A percentile compares a stretch with the other conserved stretches of the same genome.
phyloP scores from a whole-genome alignment of 1,140 invertebrate species.

The Drosophila mauritiana region DNA sequence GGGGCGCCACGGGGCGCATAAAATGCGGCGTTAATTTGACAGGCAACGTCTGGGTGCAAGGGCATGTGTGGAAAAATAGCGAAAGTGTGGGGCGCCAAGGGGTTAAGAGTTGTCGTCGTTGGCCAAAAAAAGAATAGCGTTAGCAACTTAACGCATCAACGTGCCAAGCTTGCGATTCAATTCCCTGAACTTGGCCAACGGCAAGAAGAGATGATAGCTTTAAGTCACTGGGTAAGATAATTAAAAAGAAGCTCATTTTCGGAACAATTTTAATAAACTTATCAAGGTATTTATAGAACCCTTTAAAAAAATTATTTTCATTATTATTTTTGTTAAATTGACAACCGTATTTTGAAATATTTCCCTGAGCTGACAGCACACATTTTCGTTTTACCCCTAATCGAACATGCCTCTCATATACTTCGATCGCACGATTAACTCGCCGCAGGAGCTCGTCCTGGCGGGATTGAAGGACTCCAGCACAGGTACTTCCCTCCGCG shows the following conservation, averaged over 20 bases:
- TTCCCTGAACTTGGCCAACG: constrained; percentile 14
- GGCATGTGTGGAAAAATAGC: constrained; percentile 20
- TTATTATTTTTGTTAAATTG: not conserved
- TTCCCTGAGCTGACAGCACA: constrained; percentile 15
- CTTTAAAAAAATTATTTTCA: not conserved
- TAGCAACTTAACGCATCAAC: constrained; percentile 33
- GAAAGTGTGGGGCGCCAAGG: constrained; percentile 9
- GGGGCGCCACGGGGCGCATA: constrained; percentile 36
- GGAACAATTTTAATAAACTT: not conserved
- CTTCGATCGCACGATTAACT: constrained; percentile 41
- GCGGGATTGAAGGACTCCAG: constrained; percentile 11
- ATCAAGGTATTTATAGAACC: not conserved
- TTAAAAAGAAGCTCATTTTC: not conserved
- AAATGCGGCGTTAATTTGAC: constrained; percentile 48
- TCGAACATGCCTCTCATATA: constrained; percentile 27
- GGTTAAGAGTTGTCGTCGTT: constrained; percentile 30
- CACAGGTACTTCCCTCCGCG: not conserved
- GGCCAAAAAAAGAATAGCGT: constrained; percentile 7
- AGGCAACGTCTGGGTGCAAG: constrained; percentile 22
- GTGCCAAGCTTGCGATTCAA: constrained; percentile 20
- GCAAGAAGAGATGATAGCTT: constrained; percentile 7
- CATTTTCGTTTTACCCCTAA: constrained; percentile 7
- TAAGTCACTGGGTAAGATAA: not conserved
- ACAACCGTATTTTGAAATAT: not conserved
- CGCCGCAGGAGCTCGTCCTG: constrained; percentile 24